Evolutionary conservation across 2,113 vertebrate genomes (phyloP).

Genomic region (Podocnemis expansa): DNA sequence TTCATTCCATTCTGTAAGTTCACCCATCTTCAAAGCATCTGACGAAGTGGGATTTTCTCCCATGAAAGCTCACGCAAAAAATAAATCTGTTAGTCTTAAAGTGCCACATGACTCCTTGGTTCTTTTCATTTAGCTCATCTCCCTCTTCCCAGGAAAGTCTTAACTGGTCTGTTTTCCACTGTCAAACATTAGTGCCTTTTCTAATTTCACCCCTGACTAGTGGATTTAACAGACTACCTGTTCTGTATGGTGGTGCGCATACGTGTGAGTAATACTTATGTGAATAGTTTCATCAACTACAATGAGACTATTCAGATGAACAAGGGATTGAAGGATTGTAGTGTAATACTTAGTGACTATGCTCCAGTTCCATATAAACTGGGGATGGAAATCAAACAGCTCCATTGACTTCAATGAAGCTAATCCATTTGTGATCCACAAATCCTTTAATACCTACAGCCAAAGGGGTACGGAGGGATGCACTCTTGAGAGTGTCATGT

Average conservation of each 20-base stretch:
- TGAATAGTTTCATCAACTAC: not conserved
- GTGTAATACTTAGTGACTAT: not conserved
- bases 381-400: not conserved
- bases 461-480: too few relatives aligned
- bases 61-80: too few relatives aligned
- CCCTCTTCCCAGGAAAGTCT: not conserved
- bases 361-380: not conserved
- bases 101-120: too few relatives aligned
- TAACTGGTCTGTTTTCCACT: rapidly evolving
- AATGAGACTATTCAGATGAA: not conserved
- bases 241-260: rapidly evolving
- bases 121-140: too few relatives aligned
- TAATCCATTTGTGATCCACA: not conserved
- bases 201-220: not conserved
- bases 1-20: too few relatives aligned
- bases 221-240: not conserved
- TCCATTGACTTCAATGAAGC: not conserved
- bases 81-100: too few relatives aligned
- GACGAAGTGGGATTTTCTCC: too few relatives aligned
- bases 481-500: too few relatives aligned
- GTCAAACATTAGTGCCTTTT: not conserved
- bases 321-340: not conserved
- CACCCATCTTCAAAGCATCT: too few relatives aligned
- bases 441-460: too few relatives aligned
- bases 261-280: not conserved